phyloP scores from a whole-genome alignment of 2,113 vertebrate species.

The Garra rufa region DNA sequence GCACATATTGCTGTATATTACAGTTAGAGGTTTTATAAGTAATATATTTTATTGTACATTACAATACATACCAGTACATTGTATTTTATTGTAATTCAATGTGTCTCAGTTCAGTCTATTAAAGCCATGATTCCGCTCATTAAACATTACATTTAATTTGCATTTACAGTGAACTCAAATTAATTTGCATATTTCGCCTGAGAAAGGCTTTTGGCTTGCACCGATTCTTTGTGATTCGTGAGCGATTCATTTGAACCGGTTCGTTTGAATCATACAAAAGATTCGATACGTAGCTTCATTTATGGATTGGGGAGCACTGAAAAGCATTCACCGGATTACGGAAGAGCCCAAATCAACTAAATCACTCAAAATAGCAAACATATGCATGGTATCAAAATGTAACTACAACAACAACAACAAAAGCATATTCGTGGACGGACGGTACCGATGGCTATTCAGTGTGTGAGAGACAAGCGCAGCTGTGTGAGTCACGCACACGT shows the following conservation, averaged over 20 bases:
- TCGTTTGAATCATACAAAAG: background rate
- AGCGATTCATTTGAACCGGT: background rate
- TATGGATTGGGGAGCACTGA: background rate
- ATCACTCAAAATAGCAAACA: background rate
- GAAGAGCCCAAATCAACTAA: background rate
- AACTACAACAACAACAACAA: slow-evolving; percentile 12
- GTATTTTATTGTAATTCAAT: background rate
- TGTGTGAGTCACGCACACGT: slow-evolving; percentile 44
- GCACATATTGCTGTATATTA: background rate
- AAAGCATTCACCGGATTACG: slow-evolving; percentile 1
- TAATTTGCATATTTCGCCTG: background rate
- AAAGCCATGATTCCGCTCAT: background rate
- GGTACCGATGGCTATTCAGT: background rate
- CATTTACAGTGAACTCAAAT: background rate
- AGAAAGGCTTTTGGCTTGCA: background rate
- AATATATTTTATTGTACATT: too few relatives aligned
- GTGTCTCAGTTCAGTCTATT: background rate
- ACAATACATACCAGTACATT: too few relatives aligned
- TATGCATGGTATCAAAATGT: background rate
- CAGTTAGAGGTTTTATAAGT: background rate
- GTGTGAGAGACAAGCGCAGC: slow-evolving; percentile 21
- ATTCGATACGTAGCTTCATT: background rate
- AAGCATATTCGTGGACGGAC: background rate
- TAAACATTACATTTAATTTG: background rate
- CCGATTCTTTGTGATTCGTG: background rate